Conservation (phyloP, 2,797 vertebrate species). For the Gymnoscopelus braueri region DNA sequence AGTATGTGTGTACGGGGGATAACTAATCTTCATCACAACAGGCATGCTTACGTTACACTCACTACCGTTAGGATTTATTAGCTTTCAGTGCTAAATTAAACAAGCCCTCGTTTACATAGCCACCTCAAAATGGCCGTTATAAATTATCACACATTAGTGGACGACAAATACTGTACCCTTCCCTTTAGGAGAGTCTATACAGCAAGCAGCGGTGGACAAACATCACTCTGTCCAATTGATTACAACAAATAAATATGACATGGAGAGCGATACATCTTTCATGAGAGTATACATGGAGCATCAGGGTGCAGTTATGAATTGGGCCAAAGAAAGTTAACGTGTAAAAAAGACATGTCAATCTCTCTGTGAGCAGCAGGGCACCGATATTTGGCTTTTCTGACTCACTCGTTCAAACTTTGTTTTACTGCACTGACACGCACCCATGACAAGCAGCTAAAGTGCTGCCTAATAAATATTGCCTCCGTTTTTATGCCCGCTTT, state of each 20-base stretch:
- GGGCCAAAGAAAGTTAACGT: conserved; percentile 51
- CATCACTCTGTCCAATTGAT: conserved; percentile 71
- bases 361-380: conserved; percentile 44
- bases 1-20: conserved; percentile 21
- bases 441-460: conserved; percentile 74
- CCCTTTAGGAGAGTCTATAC: conserved; percentile 46
- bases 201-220: conserved; percentile 60
- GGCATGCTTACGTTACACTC: conserved; percentile 43
- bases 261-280: conserved; percentile 61
- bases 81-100: conserved; percentile 73
- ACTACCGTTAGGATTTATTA: conserved; percentile 69
- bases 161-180: conserved; percentile 38
- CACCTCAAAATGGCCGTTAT: conserved; percentile 65
- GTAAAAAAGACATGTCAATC: conserved; percentile 46
- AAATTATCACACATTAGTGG: conserved; percentile 68
- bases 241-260: conserved; percentile 79
- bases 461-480: conserved; percentile 79
- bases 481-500: conserved; percentile 72
- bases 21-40: conserved; percentile 35
- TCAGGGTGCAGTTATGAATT: conserved; percentile 55
- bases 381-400: conserved; percentile 50
- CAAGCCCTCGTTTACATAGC: conserved; percentile 70
- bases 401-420: conserved; percentile 66
- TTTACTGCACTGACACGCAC: conserved; percentile 67
- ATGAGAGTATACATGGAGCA: conserved; percentile 44